Percentiles rank a stretch among this genome's conserved stretches.
Conservation (phyloP, 2,888 invertebrate genomes). For the Plagodis dolabraria region DNA sequence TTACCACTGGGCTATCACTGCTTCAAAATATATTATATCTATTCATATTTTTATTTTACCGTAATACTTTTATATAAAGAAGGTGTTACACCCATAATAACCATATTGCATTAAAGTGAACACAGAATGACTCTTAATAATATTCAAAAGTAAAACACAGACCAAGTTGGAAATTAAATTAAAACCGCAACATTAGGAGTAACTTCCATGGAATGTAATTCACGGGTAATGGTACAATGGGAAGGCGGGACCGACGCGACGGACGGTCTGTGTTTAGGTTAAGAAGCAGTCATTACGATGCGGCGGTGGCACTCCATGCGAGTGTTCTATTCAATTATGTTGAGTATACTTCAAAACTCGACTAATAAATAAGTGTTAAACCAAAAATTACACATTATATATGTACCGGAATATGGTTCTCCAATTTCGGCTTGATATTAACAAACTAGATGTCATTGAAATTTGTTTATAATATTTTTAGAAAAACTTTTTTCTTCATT, state of each 20-base stretch:
- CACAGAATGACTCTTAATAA: neutral
- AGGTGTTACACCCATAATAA: no score
- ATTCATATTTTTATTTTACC: no score
- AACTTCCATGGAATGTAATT: conserved; percentile 13
- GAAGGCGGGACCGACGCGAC: neutral
- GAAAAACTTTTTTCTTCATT: no score
- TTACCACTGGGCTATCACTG: no score
- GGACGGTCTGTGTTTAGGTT: conserved; percentile 5
- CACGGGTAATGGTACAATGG: neutral
- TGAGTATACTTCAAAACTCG: neutral
- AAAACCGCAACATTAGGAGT: conserved; percentile 10
- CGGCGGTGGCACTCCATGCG: neutral
- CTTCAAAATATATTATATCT: no score
- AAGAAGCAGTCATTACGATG: conserved; percentile 3
- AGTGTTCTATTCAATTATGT: neutral
- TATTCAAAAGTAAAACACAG: neutral
- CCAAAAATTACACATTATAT: no score
- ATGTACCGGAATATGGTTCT: no score
- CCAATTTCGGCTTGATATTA: no score
- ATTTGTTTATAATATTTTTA: no score
- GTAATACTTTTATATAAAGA: no score
- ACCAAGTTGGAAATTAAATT: conserved; percentile 13
- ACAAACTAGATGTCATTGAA: no score
- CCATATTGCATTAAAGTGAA: neutral
- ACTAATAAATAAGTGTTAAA: no score